Conservation (phyloP, 2,888 invertebrate genomes). For the Pollenia labialis region DNA sequence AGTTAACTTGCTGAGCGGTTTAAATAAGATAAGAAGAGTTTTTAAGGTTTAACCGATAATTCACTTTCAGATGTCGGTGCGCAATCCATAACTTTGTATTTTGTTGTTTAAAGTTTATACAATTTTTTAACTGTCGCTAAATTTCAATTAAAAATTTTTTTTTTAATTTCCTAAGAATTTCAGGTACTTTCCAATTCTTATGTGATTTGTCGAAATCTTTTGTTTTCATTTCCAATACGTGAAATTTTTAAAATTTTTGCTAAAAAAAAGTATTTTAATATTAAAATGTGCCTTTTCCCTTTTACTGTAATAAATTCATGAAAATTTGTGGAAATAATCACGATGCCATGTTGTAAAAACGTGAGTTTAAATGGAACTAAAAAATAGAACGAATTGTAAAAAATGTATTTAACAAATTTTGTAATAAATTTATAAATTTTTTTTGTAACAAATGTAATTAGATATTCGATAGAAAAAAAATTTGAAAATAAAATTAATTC, state of each 20-base stretch:
- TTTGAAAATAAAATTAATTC: too few relatives aligned
- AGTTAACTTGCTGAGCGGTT: too few relatives aligned
- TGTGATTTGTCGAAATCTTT: not conserved
- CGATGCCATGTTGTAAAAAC: constrained; percentile 43
- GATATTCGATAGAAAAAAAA: not conserved
- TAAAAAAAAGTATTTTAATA: too few relatives aligned
- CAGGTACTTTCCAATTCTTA: not conserved
- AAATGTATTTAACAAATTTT: not conserved
- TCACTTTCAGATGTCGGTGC: too few relatives aligned
- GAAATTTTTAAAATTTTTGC: not conserved
- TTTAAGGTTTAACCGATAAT: too few relatives aligned
- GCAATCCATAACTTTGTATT: too few relatives aligned
- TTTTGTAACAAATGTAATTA: constrained; percentile 14
- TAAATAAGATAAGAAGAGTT: too few relatives aligned
- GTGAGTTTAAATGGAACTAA: constrained; percentile 32
- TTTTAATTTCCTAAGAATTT: not conserved
- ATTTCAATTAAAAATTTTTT: too few relatives aligned
- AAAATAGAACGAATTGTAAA: not conserved
- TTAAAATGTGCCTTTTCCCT: not conserved
- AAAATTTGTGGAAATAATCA: constrained; percentile 28
- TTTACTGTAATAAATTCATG: not conserved
- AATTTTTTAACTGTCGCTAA: too few relatives aligned
- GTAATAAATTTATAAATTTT: not conserved
- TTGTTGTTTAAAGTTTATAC: too few relatives aligned
- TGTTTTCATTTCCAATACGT: constrained; percentile 1